Evolutionary conservation across 2,113 vertebrate genomes (phyloP).

Genomic region (Buteo buteo): DNA sequence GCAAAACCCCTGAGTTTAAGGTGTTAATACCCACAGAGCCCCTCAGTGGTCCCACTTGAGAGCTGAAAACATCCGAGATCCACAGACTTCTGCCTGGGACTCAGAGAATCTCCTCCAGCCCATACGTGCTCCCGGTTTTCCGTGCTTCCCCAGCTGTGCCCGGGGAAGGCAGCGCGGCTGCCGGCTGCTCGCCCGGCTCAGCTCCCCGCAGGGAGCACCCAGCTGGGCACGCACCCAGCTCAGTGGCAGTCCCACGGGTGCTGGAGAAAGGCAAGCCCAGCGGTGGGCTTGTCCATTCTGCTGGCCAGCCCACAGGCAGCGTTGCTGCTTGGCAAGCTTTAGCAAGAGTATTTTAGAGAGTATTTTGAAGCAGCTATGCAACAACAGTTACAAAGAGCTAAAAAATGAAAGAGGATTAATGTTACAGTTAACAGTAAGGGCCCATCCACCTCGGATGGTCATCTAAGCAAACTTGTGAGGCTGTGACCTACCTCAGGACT

Average conservation of each 20-base stretch:
- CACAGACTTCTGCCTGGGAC: background rate
- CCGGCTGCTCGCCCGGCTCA: fast-evolving
- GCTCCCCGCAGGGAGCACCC: background rate
- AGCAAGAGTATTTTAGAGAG: background rate
- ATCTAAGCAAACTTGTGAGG: background rate
- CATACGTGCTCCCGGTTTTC: fast-evolving
- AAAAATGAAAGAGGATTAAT: background rate
- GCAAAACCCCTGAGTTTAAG: background rate
- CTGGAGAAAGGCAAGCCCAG: background rate
- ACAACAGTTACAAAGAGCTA: background rate
- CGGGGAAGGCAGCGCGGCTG: fast-evolving
- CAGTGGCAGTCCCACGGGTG: background rate
- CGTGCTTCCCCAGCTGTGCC: background rate
- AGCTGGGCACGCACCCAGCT: background rate
- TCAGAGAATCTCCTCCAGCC: background rate
- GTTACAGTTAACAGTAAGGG: background rate
- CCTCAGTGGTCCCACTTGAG: background rate
- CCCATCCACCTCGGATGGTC: background rate
- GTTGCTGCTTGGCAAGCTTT: background rate
- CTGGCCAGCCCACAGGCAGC: background rate
- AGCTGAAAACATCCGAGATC: background rate
- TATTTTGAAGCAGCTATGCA: background rate
- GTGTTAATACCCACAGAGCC: background rate
- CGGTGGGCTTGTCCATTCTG: background rate
- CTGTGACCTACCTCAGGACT: background rate